Evolutionary conservation across 2,888 invertebrate species (phyloP).

Genomic region (Erebia epiphron): DNA sequence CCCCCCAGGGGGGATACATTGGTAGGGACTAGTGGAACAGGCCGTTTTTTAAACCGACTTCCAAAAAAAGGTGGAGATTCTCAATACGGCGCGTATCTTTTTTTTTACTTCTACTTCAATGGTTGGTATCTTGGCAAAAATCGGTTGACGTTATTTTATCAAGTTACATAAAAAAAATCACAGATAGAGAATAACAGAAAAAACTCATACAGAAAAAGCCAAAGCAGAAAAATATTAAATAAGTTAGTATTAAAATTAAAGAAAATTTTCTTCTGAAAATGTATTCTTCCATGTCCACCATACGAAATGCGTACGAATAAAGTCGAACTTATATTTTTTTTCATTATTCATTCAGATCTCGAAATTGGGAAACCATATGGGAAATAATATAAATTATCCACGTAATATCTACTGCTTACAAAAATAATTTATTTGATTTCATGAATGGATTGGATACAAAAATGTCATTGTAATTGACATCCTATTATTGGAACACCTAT

Average conservation of each 20-base stretch:
- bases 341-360: background rate
- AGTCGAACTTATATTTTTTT: background rate
- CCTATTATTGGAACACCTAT: background rate
- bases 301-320: background rate
- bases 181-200: too few species aligned
- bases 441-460: background rate
- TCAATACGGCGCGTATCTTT: too few species aligned
- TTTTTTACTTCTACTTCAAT: too few species aligned
- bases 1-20: too few species aligned
- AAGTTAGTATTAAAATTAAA: background rate
- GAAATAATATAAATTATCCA: background rate
- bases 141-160: too few species aligned
- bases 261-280: background rate
- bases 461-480: background rate
- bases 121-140: too few species aligned
- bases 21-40: too few species aligned
- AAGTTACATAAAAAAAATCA: too few species aligned
- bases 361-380: background rate
- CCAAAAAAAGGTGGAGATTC: too few species aligned
- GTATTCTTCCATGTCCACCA: background rate
- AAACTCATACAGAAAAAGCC: too few species aligned
- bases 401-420: background rate
- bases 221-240: too few species aligned
- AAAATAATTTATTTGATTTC: constrained; percentile 10
- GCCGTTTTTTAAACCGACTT: too few species aligned